Evolutionary conservation across 2,888 invertebrate species (phyloP).

Genomic region (Eulithis testata): DNA sequence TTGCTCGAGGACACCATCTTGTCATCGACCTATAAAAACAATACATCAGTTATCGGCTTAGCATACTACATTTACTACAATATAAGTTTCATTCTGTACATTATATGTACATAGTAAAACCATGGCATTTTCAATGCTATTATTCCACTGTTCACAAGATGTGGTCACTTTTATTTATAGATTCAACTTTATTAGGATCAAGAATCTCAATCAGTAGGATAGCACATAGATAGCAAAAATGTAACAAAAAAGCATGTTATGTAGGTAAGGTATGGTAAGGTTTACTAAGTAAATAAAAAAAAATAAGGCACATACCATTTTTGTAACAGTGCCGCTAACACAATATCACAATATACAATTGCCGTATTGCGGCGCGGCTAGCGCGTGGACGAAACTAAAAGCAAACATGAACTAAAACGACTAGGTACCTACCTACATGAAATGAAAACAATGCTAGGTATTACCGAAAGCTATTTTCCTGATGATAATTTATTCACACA

Average conservation of each 20-base stretch:
- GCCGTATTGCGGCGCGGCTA: conserved; percentile 42
- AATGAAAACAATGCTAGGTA: conserved; percentile 39
- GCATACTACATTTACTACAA: no score
- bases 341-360: conserved; percentile 30
- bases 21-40: conserved; percentile 58
- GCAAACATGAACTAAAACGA: conserved; percentile 52
- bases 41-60: background rate
- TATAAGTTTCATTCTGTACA: no score
- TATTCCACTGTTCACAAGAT: conserved; percentile 24
- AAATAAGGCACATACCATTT: conserved; percentile 62
- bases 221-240: background rate
- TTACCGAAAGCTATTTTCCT: conserved; percentile 53
- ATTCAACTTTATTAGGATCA: conserved; percentile 33
- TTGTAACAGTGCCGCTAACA: conserved; percentile 37
- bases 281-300: conserved; percentile 27
- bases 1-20: conserved; percentile 76
- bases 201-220: background rate
- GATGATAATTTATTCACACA: conserved; percentile 39
- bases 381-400: conserved; percentile 37
- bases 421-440: conserved; percentile 50
- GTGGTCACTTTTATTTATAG: conserved; percentile 71
- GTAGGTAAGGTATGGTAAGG: no score
- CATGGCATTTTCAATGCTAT: conserved; percentile 8
- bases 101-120: background rate
- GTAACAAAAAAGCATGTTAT: conserved; percentile 16